Evolutionary conservation across 2,797 vertebrate species (phyloP).

Genomic region (Eremophila alpestris): DNA sequence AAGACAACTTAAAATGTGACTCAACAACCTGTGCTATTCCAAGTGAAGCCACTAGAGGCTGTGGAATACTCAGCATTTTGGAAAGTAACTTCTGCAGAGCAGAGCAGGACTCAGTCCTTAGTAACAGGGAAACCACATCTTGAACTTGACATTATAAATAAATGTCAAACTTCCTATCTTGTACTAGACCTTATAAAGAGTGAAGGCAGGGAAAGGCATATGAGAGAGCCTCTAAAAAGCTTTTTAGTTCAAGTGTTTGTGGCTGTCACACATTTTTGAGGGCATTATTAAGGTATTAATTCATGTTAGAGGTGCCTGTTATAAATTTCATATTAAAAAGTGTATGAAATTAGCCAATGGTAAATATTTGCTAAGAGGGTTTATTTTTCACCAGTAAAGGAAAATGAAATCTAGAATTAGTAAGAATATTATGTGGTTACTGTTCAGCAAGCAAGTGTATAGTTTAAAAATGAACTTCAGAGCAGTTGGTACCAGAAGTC

Average conservation of each 20-base stretch:
- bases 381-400: background rate
- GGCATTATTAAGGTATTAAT: background rate
- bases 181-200: background rate
- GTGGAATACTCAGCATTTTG: background rate
- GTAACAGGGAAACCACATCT: background rate
- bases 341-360: background rate
- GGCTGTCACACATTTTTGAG: background rate
- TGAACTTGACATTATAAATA: background rate
- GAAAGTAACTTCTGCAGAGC: background rate
- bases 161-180: background rate
- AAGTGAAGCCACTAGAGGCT: constrained; percentile 68
- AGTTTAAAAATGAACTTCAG: background rate
- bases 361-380: background rate
- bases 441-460: background rate
- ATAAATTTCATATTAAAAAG: background rate
- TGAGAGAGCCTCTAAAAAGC: background rate
- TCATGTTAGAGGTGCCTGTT: background rate
- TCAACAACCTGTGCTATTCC: background rate
- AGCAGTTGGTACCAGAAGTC: background rate
- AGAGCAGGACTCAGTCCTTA: background rate
- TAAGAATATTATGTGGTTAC: background rate
- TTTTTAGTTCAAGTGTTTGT: background rate
- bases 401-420: background rate
- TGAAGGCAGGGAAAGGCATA: background rate
- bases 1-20: background rate